Evolutionary conservation across 2,113 vertebrate species (phyloP).

Genomic region (Dipodomys merriami): DNA sequence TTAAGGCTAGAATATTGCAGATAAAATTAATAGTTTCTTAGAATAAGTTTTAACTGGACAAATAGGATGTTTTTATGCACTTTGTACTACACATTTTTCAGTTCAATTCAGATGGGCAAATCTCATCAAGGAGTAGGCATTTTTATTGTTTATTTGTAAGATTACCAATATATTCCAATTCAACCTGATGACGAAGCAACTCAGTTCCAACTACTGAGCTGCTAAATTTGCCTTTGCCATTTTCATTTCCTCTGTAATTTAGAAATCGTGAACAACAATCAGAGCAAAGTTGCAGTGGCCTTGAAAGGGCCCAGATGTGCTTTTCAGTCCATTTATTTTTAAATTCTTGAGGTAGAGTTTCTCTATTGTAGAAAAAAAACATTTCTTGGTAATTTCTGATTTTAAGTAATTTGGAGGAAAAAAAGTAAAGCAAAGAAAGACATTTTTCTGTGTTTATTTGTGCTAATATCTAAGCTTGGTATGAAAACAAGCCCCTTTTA

Average conservation of each 20-base stretch:
- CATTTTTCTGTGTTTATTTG: not conserved
- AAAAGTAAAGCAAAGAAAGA: not conserved
- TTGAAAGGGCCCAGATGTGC: slow-evolving; percentile 17
- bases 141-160: slow-evolving; percentile 33
- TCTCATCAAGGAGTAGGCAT: not conserved
- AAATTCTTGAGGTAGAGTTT: slow-evolving; percentile 2
- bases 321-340: not conserved
- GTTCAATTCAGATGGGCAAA: not conserved
- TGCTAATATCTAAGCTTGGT: not conserved
- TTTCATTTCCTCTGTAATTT: slow-evolving; percentile 48
- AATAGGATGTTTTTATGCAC: not conserved
- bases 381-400: not conserved
- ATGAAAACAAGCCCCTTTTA: not conserved
- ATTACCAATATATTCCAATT: not conserved
- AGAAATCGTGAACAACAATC: slow-evolving; percentile 31
- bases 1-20: not conserved
- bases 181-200: slow-evolving; percentile 41
- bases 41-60: not conserved
- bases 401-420: not conserved
- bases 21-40: not conserved
- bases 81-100: not conserved
- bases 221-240: slow-evolving; percentile 31
- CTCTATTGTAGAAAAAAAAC: not conserved
- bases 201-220: not conserved
- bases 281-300: not conserved